Evolutionary conservation across 2,797 vertebrate species (phyloP).

Genomic region (Avahi laniger): DNA sequence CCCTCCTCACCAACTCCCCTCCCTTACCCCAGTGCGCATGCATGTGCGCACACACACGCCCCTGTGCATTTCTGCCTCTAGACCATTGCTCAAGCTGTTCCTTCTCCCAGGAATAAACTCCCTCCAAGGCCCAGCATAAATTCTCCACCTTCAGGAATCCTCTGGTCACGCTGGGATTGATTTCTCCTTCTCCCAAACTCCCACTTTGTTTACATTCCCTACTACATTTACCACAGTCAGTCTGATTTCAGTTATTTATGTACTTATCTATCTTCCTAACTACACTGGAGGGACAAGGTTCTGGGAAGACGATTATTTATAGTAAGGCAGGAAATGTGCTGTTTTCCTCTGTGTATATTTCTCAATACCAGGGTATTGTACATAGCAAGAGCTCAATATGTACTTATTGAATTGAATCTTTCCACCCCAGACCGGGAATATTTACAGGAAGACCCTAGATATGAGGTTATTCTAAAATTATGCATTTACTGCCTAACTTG

Average conservation of each 20-base stretch:
- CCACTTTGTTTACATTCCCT: constrained; percentile 58
- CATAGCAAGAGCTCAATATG: background rate
- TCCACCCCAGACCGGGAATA: background rate
- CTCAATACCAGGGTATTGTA: constrained; percentile 18
- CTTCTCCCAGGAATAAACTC: constrained; percentile 16
- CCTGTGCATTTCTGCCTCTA: background rate
- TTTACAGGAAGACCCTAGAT: constrained; percentile 23
- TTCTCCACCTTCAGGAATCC: constrained; percentile 38
- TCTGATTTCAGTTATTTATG: constrained; percentile 65
- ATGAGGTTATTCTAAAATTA: constrained; percentile 39
- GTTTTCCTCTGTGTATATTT: constrained; percentile 7
- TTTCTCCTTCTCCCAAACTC: constrained; percentile 56
- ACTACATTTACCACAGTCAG: constrained; percentile 52
- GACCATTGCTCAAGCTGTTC: background rate
- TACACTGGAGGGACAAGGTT: constrained; percentile 47
- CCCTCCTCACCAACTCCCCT: background rate
- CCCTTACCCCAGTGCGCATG: background rate
- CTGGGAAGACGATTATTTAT: constrained; percentile 34
- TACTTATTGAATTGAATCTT: constrained; percentile 1
- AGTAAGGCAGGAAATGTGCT: background rate
- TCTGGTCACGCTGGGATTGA: constrained; percentile 41
- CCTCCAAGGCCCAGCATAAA: background rate
- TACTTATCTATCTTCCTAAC: constrained; percentile 57
- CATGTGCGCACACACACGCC: background rate
- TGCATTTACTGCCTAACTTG: constrained; percentile 15